Percentiles rank a stretch among this genome's conserved stretches.
phyloP scores from a whole-genome alignment of 2,888 invertebrate genomes.

The Brenthis daphne region DNA sequence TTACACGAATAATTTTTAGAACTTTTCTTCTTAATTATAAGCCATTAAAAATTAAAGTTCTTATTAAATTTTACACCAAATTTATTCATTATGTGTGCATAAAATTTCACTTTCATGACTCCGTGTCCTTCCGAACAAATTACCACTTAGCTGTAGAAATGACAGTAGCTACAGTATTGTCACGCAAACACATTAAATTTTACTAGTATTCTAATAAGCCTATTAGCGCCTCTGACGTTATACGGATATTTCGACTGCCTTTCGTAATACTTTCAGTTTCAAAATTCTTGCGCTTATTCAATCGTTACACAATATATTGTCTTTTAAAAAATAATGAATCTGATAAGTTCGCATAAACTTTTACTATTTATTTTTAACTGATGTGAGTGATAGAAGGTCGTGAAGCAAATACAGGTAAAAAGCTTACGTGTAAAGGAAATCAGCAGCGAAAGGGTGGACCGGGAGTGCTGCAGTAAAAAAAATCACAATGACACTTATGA shows the following conservation, averaged over 20 bases:
- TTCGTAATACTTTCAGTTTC: slow-evolving; percentile 53
- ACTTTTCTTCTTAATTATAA: slow-evolving; percentile 7
- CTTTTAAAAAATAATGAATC: slow-evolving; percentile 14
- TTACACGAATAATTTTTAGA: slow-evolving; percentile 1
- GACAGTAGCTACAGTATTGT: not conserved
- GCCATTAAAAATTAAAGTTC: slow-evolving; percentile 4
- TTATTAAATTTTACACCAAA: not conserved
- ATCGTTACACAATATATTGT: slow-evolving; percentile 44
- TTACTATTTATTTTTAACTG: slow-evolving; percentile 23
- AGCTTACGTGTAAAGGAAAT: slow-evolving; percentile 49
- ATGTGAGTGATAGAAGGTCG: slow-evolving; percentile 9
- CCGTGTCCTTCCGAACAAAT: slow-evolving; percentile 1
- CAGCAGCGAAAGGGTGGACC: slow-evolving; percentile 60
- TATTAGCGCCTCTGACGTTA: slow-evolving; percentile 56
- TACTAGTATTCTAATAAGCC: slow-evolving; percentile 48
- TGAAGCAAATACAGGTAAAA: slow-evolving; percentile 16
- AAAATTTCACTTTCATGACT: slow-evolving; percentile 1
- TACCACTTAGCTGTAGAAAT: not conserved
- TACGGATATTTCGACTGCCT: slow-evolving; percentile 38
- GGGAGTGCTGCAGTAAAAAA: slow-evolving; percentile 64
- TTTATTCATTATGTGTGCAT: not conserved
- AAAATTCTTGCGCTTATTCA: slow-evolving; percentile 43
- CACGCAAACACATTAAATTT: slow-evolving; percentile 25
- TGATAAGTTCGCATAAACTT: slow-evolving; percentile 25
- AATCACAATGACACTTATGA: slow-evolving; percentile 67